Conservation (phyloP, 2,888 invertebrate species). For the Eupithecia centaureata region DNA sequence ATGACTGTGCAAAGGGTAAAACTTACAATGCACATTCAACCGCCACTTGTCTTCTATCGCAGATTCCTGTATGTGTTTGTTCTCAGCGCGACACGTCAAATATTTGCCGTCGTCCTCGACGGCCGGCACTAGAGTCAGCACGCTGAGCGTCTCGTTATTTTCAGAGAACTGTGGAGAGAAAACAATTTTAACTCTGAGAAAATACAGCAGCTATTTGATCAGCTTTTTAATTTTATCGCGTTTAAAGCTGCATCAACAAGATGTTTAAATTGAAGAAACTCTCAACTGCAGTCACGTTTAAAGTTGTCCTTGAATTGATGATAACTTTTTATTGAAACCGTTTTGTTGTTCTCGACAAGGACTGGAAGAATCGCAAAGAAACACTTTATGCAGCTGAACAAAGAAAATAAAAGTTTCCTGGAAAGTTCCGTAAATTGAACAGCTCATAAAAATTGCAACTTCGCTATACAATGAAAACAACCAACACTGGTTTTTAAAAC, state of each 20-base stretch:
- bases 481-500: slow-evolving; percentile 2
- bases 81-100: slow-evolving; percentile 94
- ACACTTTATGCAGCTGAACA: slow-evolving; percentile 24
- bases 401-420: slow-evolving; percentile 23
- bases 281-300: slow-evolving; percentile 1
- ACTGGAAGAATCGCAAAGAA: slow-evolving; percentile 13
- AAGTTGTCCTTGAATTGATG: slow-evolving; percentile 12
- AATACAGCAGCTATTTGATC: not conserved
- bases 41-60: slow-evolving; percentile 94
- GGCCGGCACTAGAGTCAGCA: slow-evolving; percentile 91
- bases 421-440: slow-evolving; percentile 28
- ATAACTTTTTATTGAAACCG: slow-evolving; percentile 10
- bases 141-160: slow-evolving; percentile 93
- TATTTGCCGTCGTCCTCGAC: slow-evolving; percentile 95
- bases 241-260: not conserved
- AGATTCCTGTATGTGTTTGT: slow-evolving; percentile 92
- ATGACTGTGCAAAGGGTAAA: slow-evolving; percentile 19
- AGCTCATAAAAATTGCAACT: slow-evolving; percentile 26
- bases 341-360: slow-evolving; percentile 20
- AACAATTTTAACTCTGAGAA: slow-evolving; percentile 12
- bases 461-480: slow-evolving; percentile 15
- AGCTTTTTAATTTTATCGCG: not conserved
- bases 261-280: not conserved
- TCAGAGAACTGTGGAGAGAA: slow-evolving; percentile 87
- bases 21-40: slow-evolving; percentile 95